These are phyloP conservation scores for Melinopterus prodromus DNA, from an alignment of 2,888 invertebrate genomes.

Conservation along the genomic window DNA sequence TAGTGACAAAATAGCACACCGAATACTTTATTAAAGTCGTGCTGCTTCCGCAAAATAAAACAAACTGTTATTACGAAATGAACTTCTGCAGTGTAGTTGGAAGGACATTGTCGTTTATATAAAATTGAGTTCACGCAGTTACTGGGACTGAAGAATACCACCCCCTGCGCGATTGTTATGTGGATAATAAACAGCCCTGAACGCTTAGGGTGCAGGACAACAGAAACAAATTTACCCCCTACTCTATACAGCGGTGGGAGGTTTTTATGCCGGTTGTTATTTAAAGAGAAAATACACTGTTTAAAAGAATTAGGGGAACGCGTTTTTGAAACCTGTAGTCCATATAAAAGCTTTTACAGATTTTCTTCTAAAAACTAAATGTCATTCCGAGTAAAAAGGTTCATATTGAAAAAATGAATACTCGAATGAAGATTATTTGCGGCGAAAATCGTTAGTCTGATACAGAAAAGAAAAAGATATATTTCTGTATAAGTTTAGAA, in stretches of 20 bases:
- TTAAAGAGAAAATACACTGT: no score
- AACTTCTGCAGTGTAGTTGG: background rate
- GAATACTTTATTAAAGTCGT: background rate
- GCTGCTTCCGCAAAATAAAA: background rate
- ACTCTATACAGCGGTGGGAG: constrained; percentile 10
- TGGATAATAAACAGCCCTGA: background rate
- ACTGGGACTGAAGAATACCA: background rate
- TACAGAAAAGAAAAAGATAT: no score
- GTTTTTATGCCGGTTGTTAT: no score
- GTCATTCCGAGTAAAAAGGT: no score
- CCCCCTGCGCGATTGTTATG: background rate
- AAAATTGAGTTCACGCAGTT: background rate
- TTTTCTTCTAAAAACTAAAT: no score
- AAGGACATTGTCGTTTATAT: background rate
- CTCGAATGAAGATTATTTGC: no score
- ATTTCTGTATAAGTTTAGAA: no score
- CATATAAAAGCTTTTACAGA: no score
- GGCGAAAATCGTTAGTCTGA: no score
- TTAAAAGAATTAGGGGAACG: no score
- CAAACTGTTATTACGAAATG: background rate
- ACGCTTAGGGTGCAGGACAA: background rate
- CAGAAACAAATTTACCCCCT: background rate
- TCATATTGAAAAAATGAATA: no score
- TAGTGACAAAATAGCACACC: background rate
- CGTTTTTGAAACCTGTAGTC: no score